Evolutionary conservation across 2,797 vertebrate species (phyloP).

Genomic region (Spinus pinus): DNA sequence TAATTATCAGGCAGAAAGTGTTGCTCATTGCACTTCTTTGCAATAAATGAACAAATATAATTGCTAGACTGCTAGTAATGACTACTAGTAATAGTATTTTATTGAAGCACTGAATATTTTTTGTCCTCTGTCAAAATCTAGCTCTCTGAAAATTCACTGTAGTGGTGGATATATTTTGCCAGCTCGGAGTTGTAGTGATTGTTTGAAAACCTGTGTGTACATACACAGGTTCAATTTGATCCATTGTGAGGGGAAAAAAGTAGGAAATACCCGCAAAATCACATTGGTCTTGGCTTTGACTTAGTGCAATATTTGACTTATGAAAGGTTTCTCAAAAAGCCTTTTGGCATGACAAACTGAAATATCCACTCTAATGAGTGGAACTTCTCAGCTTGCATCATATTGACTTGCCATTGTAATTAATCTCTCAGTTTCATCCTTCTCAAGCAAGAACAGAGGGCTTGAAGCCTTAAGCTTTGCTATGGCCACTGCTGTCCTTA

Average conservation of each 20-base stretch:
- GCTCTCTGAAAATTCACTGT: not conserved
- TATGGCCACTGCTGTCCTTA: not conserved
- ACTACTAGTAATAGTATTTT: not conserved
- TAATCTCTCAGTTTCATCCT: not conserved
- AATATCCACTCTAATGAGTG: not conserved
- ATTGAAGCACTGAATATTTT: not conserved
- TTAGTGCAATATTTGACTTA: not conserved
- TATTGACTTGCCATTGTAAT: not conserved
- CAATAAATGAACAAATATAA: not conserved
- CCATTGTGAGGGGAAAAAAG: not conserved
- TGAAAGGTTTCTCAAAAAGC: not conserved
- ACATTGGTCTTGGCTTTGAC: not conserved
- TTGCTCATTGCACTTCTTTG: not conserved
- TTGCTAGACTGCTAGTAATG: not conserved
- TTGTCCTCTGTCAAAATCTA: not conserved
- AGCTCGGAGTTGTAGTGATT: not conserved
- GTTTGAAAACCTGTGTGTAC: not conserved
- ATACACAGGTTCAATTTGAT: not conserved
- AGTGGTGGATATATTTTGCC: not conserved
- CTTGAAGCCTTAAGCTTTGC: not conserved
- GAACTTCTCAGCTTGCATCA: not conserved
- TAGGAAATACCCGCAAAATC: not conserved
- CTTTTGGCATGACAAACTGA: not conserved
- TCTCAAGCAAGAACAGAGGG: not conserved
- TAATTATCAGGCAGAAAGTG: not conserved